Conservation (phyloP, 1,140 invertebrate species). For the Nylanderia fulva region DNA sequence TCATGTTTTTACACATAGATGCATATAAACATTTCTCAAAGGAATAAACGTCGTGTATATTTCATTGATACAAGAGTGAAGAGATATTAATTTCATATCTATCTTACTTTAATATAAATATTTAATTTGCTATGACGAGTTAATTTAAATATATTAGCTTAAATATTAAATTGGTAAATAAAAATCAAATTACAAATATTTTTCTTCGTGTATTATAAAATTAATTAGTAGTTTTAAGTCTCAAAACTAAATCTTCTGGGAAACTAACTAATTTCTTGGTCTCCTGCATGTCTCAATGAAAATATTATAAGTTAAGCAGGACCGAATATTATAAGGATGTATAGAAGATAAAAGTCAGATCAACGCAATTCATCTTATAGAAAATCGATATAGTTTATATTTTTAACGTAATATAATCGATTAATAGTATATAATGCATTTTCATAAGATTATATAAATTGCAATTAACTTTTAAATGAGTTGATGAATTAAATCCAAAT, state of each 20-base stretch:
- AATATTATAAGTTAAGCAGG: not conserved
- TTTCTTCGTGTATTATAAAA: conserved; percentile 5
- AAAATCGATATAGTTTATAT: too few relatives aligned
- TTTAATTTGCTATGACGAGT: conserved; percentile 3
- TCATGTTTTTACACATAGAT: not conserved
- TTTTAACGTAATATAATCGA: too few relatives aligned
- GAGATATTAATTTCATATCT: conserved; percentile 32
- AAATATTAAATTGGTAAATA: not conserved
- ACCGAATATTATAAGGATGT: not conserved
- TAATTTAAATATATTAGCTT: not conserved
- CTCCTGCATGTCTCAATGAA: not conserved
- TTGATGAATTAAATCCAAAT: too few relatives aligned
- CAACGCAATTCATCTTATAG: too few relatives aligned
- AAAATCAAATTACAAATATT: conserved; percentile 21
- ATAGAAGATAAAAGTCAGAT: too few relatives aligned
- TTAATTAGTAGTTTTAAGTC: conserved; percentile 13
- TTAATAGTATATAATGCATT: too few relatives aligned
- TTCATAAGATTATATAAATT: too few relatives aligned
- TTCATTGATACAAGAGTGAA: not conserved
- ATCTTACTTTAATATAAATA: conserved; percentile 15
- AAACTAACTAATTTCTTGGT: not conserved
- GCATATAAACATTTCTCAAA: conserved; percentile 17
- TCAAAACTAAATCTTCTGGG: not conserved
- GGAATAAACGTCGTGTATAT: not conserved
- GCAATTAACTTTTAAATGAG: too few relatives aligned